Evolutionary conservation across 2,797 vertebrate genomes (phyloP), one percentile per base, ranked within the genome.

Genomic region (Apogon hyalosoma): DNA sequence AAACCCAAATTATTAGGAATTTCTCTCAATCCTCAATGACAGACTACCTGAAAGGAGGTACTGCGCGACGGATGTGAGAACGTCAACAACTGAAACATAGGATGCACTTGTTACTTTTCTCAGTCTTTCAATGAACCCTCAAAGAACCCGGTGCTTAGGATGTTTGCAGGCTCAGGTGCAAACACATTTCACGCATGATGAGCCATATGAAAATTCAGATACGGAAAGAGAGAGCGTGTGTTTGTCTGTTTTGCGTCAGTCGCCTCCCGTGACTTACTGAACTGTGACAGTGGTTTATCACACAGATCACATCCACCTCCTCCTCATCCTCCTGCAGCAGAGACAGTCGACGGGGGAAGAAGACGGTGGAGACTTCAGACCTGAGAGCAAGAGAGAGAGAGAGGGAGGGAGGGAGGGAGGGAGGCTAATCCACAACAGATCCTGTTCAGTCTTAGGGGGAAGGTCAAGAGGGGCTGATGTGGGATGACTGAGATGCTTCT

Each of bases 181-280:
- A 12, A 68, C 49, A 75, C 77, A 57, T 54, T 41, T 76, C 80
- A 78, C 71, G 80, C 13, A 21, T 69, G 59, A 49, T 41, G 24
- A 63, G 39, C 51, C 57, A 12, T 49, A 40, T 75, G 33, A 67
- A 77, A 62, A 70, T 73, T n/a, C 28, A 66, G 52, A 38, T 7
- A 69, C 40, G 70, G 28, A 56, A 56, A 59, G 40, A 24, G 43
- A 47, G 56, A 49, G 42, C 19, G 41, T 28, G 16, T 47, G 48
- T 12, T 5, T 28, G 16, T 15, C 15, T 15, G 15, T 13, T 54
- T 11, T 54, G 11, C 47, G 49, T 55, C 28, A 21, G 38, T 21
- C 41, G 41, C 41, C 41, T 42, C 31, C 1, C 73, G 62, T 66
- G 62, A 75, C 64, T 69, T 73, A 58, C 43, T 76, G 75, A 79